Evolutionary conservation across 2,888 invertebrate species (phyloP).

Genomic region (Aphrophora alni): DNA sequence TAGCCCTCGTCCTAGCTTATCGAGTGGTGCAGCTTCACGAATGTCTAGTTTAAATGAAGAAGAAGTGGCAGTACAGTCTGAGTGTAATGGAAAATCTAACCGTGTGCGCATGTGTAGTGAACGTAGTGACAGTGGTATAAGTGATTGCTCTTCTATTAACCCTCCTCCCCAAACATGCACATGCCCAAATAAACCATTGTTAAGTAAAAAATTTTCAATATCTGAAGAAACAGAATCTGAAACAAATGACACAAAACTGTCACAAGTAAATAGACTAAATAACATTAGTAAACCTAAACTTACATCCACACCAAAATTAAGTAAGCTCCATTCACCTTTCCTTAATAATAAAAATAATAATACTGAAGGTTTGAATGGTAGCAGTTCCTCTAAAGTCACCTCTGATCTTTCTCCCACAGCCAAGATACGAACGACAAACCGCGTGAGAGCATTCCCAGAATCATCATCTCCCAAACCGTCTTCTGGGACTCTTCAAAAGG

Average conservation of each 20-base stretch:
- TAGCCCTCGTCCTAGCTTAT: conserved; percentile 49
- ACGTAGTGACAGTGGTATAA: conserved; percentile 56
- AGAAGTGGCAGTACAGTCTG: conserved; percentile 35
- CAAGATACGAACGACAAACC: conserved; percentile 38
- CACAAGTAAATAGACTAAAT: conserved; percentile 3
- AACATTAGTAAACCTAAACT: not conserved
- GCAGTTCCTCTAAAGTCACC: conserved; percentile 15
- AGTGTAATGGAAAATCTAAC: conserved; percentile 25
- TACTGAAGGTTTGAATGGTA: conserved; percentile 21
- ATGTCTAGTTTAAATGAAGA: conserved; percentile 52
- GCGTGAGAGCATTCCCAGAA: conserved; percentile 26
- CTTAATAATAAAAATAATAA: conserved; percentile 10
- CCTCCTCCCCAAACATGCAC: conserved; percentile 20
- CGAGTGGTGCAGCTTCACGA: conserved; percentile 42
- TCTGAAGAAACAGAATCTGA: conserved; percentile 41
- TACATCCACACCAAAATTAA: not conserved
- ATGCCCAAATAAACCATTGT: not conserved
- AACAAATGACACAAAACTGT: conserved; percentile 17
- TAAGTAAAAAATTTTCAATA: conserved; percentile 44
- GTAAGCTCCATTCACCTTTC: not conserved
- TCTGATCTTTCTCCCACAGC: conserved; percentile 33
- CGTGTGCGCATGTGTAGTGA: conserved; percentile 52
- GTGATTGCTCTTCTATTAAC: conserved; percentile 52
- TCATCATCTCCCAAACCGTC: conserved; percentile 19
- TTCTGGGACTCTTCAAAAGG: conserved; percentile 39